Base-by-base conservation (phyloP, 2,113 vertebrate genomes). In the Scytalopus superciliaris region DNA sequence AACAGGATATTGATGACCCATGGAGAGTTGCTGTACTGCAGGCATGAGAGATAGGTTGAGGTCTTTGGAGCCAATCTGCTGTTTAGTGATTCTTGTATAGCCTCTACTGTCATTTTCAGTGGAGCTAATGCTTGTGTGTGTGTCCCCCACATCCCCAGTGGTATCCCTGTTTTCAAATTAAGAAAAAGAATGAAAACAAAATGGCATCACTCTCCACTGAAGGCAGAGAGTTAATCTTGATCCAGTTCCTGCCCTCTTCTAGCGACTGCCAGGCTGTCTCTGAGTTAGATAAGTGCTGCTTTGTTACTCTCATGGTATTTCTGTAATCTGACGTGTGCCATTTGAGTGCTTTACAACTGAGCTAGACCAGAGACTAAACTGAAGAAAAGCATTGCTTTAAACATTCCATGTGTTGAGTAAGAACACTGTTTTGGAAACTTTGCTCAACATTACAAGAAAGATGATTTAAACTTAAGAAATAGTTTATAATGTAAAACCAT, bases 291-390 rank as follows among this genome's bases (percentile, higher is more conserved):
- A 88, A 95, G 53, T 14, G 49, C 42, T 93, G 55, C 35, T 88
- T 94, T 94, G 75, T 90, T 93, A 39, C 75, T 49, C 33, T 31
- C 30, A 35, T 39, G 39, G 55, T 59, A 70, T 93, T 95, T 93
- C 87, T 91, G 78, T 88, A 74, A 82, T 84, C 50, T 80, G 85
- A 80, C 1, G 0, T 74, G 79, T 86, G 68, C 49, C 60, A 12
- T 40, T 85, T 53, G 50, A 84, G 33, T 47, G 50, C 52, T 94
- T 25, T 74, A 44, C 24, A 70, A 17, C 55, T 67, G 47, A 81
- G 55, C 42, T 70, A 60, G 15, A 60, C 28, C 67, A 76, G 66
- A 95, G 42, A 37, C 42, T 59, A 68, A 90, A 74, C 19, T 3
- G 9, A 94, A 82, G 47, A 57, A 67, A 77, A 69, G 13, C 50